These are phyloP conservation scores for Amblyraja radiata DNA, from an alignment of 2,797 vertebrate species.

Conservation along the genomic window DNA sequence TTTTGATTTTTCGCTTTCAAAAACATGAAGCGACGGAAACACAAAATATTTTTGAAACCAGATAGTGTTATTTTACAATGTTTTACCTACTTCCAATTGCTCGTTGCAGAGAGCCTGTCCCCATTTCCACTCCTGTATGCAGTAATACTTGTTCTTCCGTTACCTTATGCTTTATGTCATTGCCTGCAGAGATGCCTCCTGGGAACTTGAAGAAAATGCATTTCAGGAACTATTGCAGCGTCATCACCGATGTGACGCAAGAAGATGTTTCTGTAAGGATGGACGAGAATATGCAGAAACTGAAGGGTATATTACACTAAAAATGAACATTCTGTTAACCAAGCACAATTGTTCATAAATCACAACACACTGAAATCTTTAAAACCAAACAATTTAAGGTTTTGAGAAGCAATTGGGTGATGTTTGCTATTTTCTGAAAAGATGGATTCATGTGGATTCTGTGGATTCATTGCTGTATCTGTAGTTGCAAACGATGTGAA, in stretches of 20 bases:
- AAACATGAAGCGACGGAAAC: neutral
- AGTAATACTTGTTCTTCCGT: slow-evolving; percentile 18
- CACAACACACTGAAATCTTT: neutral
- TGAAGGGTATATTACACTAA: slow-evolving; percentile 53
- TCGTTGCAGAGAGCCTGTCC: neutral
- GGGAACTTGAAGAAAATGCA: slow-evolving; percentile 91
- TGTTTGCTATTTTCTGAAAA: neutral
- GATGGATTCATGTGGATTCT: neutral
- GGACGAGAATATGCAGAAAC: slow-evolving; percentile 70
- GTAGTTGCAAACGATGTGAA: neutral
- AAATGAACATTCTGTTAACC: neutral
- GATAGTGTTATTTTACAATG: neutral
- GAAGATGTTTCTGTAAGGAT: slow-evolving; percentile 63
- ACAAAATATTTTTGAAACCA: neutral
- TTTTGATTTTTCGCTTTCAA: neutral
- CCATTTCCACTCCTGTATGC: too few species aligned
- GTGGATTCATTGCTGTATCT: neutral
- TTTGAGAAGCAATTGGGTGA: neutral
- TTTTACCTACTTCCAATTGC: too few species aligned
- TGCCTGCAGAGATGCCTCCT: slow-evolving; percentile 81
- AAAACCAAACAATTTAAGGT: neutral
- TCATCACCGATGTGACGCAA: slow-evolving; percentile 73
- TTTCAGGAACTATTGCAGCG: slow-evolving; percentile 81
- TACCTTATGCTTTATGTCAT: slow-evolving; percentile 40
- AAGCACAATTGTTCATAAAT: neutral